phyloP scores from a whole-genome alignment of 2,888 invertebrate genomes.

The Pterostichus madidus region DNA sequence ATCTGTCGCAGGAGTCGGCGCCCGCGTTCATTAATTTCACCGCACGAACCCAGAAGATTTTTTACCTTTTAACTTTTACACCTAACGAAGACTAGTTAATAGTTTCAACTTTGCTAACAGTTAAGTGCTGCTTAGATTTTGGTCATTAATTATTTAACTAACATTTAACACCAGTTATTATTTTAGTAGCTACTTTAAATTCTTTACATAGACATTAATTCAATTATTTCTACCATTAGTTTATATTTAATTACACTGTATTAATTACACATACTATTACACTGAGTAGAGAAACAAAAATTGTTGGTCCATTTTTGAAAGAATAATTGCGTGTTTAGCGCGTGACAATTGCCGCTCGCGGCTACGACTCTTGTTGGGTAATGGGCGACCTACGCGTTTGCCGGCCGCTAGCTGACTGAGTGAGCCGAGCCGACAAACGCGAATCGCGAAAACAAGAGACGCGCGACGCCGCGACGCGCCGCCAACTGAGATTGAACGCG shows the following conservation, averaged over 20 bases:
- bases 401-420: slow-evolving; percentile 39
- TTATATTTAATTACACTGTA: no score
- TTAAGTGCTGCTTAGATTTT: neutral
- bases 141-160: no score
- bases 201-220: no score
- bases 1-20: neutral
- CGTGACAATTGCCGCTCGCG: slow-evolving; percentile 14
- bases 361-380: neutral
- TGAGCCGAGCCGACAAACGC: slow-evolving; percentile 42
- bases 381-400: slow-evolving; percentile 10
- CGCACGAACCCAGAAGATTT: neutral
- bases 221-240: no score
- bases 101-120: no score
- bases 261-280: no score
- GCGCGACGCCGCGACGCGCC: slow-evolving; percentile 49
- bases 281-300: no score
- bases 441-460: slow-evolving; percentile 54
- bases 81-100: neutral
- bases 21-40: slow-evolving; percentile 39
- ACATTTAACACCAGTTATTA: no score
- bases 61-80: neutral
- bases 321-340: neutral
- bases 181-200: no score
- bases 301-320: neutral
- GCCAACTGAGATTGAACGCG: slow-evolving; percentile 52